These are phyloP conservation scores for Microtus richardsoni DNA, from an alignment of 2,113 vertebrate genomes.

Conservation along the genomic window DNA sequence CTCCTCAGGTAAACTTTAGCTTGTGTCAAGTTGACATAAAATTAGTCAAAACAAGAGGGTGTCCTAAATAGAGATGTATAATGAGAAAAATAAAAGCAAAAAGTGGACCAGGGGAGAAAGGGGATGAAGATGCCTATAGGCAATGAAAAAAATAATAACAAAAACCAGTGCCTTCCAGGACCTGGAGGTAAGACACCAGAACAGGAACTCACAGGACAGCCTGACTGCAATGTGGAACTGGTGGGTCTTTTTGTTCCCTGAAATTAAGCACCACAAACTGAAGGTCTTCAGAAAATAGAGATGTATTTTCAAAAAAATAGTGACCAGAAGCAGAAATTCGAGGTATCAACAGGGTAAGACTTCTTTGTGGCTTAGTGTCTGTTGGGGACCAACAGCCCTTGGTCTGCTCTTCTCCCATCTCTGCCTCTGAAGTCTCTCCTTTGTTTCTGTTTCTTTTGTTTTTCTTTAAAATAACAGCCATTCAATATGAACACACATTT, in stretches of 20 bases:
- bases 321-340: neutral
- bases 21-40: neutral
- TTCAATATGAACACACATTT: neutral
- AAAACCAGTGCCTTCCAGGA: neutral
- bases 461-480: neutral
- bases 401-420: too few relatives aligned
- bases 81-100: neutral
- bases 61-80: fast-evolving
- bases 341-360: neutral
- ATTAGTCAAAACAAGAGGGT: neutral
- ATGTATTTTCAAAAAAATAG: neutral
- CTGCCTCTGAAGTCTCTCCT: too few relatives aligned
- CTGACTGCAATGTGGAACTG: fast-evolving
- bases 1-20: neutral
- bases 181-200: neutral
- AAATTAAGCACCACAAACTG: neutral
- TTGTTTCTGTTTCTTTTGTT: neutral
- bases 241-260: neutral
- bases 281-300: neutral
- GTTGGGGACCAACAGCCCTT: too few relatives aligned
- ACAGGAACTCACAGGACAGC: neutral
- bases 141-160: neutral
- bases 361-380: neutral
- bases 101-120: too few relatives aligned
- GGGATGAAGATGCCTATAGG: neutral